These are phyloP conservation scores for Drosophila pseudotakahashii DNA, from an alignment of 2,888 invertebrate genomes.

Conservation along the genomic window DNA sequence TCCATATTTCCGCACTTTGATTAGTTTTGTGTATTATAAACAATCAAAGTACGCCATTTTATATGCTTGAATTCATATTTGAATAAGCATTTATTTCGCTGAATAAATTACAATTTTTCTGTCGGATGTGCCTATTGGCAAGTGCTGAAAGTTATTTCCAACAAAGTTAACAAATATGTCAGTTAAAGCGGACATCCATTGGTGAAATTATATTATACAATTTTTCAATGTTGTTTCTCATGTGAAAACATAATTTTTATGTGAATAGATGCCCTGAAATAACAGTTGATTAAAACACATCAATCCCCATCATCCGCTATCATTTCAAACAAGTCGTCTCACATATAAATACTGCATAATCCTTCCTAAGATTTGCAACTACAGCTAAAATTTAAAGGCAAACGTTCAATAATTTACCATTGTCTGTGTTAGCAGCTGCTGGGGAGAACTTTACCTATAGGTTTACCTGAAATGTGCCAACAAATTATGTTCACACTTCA, in stretches of 20 bases:
- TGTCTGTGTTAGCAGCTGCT: constrained; percentile 46
- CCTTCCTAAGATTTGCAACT: neutral
- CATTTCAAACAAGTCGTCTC: constrained; percentile 7
- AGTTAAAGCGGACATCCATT: neutral
- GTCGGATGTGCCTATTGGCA: neutral
- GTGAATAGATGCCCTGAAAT: neutral
- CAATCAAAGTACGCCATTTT: neutral
- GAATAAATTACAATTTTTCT: constrained; percentile 6
- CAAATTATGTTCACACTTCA: constrained; percentile 74
- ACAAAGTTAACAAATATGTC: neutral
- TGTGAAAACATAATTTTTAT: neutral
- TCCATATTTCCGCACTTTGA: constrained; percentile 2
- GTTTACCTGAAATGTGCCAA: constrained; percentile 53
- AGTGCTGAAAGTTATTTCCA: neutral
- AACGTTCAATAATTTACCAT: constrained; percentile 23
- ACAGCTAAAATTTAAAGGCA: constrained; percentile 2
- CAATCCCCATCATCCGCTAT: too few species aligned
- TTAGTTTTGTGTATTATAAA: neutral
- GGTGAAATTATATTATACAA: neutral
- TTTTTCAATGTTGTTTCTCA: neutral
- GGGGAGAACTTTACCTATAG: constrained; percentile 43
- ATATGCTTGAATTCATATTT: constrained; percentile 11
- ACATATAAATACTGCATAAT: neutral
- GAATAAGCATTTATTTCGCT: neutral
- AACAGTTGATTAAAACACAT: neutral